A percentile compares a stretch with the other conserved stretches of the same genome.
Conservation (phyloP, 2,888 invertebrate genomes). For the Drosophila mulleri region DNA sequence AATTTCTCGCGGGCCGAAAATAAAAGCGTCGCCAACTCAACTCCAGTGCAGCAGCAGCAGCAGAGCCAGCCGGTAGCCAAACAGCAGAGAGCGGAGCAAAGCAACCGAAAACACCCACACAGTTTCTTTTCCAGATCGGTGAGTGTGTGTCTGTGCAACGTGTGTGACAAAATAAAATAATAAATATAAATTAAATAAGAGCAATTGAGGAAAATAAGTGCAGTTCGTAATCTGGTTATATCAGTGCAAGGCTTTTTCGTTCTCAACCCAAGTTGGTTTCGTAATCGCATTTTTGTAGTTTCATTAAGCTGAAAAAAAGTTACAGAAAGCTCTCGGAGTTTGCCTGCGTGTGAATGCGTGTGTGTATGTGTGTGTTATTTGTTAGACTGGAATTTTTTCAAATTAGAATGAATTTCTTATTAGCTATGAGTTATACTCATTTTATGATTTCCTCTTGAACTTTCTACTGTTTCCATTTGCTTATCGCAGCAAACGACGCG, state of each 20-base stretch:
- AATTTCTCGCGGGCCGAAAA: conserved; percentile 72
- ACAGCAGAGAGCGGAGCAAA: conserved; percentile 52
- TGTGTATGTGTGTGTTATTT: conserved; percentile 22
- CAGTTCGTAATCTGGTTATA: conserved; percentile 40
- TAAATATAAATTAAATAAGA: conserved; percentile 27
- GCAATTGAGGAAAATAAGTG: conserved; percentile 2
- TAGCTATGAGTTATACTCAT: not conserved
- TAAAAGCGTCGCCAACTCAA: conserved; percentile 77
- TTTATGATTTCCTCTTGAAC: conserved; percentile 38
- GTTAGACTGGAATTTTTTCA: conserved; percentile 21
- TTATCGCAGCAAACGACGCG: conserved; percentile 40
- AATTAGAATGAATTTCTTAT: not conserved
- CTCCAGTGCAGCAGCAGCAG: conserved; percentile 84
- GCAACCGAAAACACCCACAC: conserved; percentile 43
- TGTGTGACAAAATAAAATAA: conserved; percentile 17
- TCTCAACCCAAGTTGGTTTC: conserved; percentile 43
- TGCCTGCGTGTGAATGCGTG: conserved; percentile 6
- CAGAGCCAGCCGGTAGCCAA: conserved; percentile 77
- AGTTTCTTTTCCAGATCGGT: conserved; percentile 68
- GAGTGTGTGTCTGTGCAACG: conserved; percentile 59
- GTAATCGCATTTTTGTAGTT: conserved; percentile 46
- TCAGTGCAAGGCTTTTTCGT: conserved; percentile 41
- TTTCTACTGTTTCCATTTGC: conserved; percentile 13
- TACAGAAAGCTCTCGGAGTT: conserved; percentile 30
- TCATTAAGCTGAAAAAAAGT: conserved; percentile 25